Base-by-base conservation (phyloP, 2,797 vertebrate species). In the Characodon lateralis region DNA sequence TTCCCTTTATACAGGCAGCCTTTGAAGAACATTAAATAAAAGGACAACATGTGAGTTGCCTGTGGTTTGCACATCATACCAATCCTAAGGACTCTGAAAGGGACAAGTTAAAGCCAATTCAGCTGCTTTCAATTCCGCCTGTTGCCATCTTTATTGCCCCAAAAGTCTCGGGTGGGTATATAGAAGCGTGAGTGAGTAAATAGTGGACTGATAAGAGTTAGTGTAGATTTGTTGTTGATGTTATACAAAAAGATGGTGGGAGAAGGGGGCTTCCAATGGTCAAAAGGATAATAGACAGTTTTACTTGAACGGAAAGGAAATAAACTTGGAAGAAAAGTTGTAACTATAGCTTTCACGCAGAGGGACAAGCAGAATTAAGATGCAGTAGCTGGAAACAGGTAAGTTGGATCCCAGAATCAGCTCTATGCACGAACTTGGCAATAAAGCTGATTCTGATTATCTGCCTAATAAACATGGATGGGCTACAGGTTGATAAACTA, bases 21-120 rank as follows among this genome's bases (percentile, higher is more conserved):
- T 95, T 95, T 95, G 94, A 95, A 93, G 90, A 89, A 82, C 65
- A 85, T 74, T 88, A 92, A 94, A 94, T 94, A 93, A 95, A 94
- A 94, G 88, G 85, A 87, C 85, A 88, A 90, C 89, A 91, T 76
- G 85, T 91, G 89, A 91, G 86, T 91, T 83, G 86, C 87, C 88
- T 86, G 80, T 58, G 82, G 91, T 91, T 89, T 81, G 53, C 59
- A 87, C 80, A 85, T 89, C 88, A 89, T 83, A 83, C 85, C 87
- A 87, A 79, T 76, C 63, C 68, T 20, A 35, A 81, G 85, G 80
- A 80, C 83, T 85, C 73, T 68, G 73, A 26, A 86, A 83, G 74
- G 50, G 73, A 66, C 50, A 51, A 83, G 82, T 83, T 77, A 85
- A 90, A 93, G 88, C 87, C 83, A 84, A 71, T 90, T 94, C 91